Evolutionary conservation across 2,113 vertebrate species (phyloP).

Genomic region (Pteronura brasiliensis): DNA sequence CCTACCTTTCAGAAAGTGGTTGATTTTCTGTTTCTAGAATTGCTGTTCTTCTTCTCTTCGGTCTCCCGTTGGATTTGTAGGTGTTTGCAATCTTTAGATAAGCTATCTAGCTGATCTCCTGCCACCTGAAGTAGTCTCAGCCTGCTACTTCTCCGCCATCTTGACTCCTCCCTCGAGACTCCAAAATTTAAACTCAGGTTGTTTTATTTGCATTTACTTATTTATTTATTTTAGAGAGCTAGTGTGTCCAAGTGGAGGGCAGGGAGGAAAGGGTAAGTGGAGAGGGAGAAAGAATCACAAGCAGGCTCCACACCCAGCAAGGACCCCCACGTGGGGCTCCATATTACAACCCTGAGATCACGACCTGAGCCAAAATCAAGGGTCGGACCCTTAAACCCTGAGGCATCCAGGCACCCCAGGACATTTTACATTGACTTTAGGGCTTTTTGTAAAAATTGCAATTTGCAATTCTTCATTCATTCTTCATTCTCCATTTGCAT

Average conservation of each 20-base stretch:
- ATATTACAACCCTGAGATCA: not conserved
- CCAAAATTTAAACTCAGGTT: too few species aligned
- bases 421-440: not conserved
- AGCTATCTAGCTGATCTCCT: too few species aligned
- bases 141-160: too few species aligned
- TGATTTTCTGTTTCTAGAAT: too few species aligned
- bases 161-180: too few species aligned
- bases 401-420: not conserved
- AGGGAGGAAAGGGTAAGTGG: not conserved
- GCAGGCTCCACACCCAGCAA: not conserved
- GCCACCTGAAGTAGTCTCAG: too few species aligned
- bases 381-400: not conserved
- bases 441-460: not conserved
- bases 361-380: not conserved
- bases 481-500: not conserved
- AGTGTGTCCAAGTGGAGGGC: rapidly evolving
- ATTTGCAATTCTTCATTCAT: too few species aligned
- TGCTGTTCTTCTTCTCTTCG: too few species aligned
- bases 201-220: too few species aligned
- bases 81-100: too few species aligned
- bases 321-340: not conserved
- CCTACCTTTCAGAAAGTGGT: too few species aligned
- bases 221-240: not conserved
- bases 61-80: too few species aligned
- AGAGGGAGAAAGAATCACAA: not conserved